These are phyloP conservation scores for Neosilurus hyrtlii DNA, from an alignment of 2,797 vertebrate species.

Conservation along the genomic window DNA sequence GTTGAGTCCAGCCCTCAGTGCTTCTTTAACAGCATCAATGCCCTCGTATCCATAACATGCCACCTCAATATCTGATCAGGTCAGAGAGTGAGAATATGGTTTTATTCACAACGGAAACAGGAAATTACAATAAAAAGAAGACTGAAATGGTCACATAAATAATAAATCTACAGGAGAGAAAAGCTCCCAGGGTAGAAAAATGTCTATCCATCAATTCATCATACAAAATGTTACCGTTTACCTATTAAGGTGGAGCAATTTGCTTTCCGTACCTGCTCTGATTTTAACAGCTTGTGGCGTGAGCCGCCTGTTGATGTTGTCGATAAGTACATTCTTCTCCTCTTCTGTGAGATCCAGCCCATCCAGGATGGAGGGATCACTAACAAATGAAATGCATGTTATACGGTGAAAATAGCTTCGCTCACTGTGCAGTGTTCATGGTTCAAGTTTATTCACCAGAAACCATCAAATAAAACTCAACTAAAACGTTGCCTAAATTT, in stretches of 20 bases:
- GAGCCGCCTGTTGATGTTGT: conserved; percentile 96
- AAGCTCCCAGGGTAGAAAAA: no score
- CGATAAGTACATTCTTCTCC: conserved; percentile 88
- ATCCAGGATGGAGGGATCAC: conserved; percentile 92
- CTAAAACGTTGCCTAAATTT: neutral
- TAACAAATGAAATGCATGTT: conserved; percentile 52
- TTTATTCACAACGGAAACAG: neutral
- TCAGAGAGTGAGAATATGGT: neutral
- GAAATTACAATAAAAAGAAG: no score
- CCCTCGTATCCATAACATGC: conserved; percentile 98
- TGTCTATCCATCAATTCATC: no score
- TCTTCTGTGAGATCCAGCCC: conserved; percentile 90
- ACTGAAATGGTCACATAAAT: no score
- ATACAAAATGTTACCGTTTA: neutral
- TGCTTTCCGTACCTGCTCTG: conserved; percentile 78
- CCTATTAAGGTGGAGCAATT: no score
- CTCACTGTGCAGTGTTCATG: neutral
- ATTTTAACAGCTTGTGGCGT: conserved; percentile 99
- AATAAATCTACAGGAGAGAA: no score
- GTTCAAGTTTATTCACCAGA: neutral
- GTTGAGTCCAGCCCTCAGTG: conserved; percentile 88
- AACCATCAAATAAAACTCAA: neutral
- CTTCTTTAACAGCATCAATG: conserved; percentile 96
- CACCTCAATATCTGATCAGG: conserved; percentile 89
- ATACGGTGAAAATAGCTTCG: neutral